Percentiles rank a stretch among this genome's conserved stretches.
These are phyloP conservation scores for Anthopleura sola DNA, from an alignment of 64 coral and sea anemone genomes.

Conservation along the genomic window DNA sequence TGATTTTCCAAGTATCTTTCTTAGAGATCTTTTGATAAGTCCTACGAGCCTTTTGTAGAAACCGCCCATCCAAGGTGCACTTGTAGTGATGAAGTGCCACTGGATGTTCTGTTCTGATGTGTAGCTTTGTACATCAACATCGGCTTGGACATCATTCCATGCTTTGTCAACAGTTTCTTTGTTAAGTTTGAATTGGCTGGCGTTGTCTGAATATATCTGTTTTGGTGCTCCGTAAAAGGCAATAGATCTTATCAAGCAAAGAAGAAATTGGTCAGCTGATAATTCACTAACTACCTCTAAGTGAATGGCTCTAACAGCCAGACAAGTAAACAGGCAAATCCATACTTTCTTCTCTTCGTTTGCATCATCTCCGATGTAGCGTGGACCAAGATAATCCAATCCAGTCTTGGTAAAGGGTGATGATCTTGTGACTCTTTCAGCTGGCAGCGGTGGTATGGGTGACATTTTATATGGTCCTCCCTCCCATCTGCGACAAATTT, in stretches of 20 bases:
- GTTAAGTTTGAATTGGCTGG: conserved; percentile 35
- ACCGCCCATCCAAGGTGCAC: conserved; percentile 35
- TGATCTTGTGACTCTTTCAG: conserved; percentile 36
- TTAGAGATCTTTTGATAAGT: conserved; percentile 20
- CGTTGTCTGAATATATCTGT: conserved; percentile 50
- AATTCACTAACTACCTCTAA: conserved; percentile 37
- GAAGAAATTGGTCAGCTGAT: conserved; percentile 38
- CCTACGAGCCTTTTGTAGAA: conserved; percentile 29
- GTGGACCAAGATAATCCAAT: conserved; percentile 41
- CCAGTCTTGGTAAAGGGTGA: conserved; percentile 29
- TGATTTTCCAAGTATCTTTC: conserved; percentile 35
- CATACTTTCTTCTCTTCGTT: conserved; percentile 27
- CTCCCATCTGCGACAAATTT: conserved; percentile 41
- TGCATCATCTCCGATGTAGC: conserved; percentile 19
- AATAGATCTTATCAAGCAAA: conserved; percentile 58
- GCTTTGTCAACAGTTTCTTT: conserved; percentile 23
- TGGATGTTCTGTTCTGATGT: conserved; percentile 25
- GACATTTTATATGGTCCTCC: conserved; percentile 49
- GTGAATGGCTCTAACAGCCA: conserved; percentile 37
- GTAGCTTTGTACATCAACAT: conserved; percentile 25
- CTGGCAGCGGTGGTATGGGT: conserved; percentile 40
- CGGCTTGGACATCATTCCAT: conserved; percentile 21
- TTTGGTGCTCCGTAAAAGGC: conserved; percentile 30
- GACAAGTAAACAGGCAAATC: conserved; percentile 52
- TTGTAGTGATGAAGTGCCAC: conserved; percentile 34